Evolutionary conservation across 2,888 invertebrate genomes (phyloP).

Genomic region (Tridacna crocea): DNA sequence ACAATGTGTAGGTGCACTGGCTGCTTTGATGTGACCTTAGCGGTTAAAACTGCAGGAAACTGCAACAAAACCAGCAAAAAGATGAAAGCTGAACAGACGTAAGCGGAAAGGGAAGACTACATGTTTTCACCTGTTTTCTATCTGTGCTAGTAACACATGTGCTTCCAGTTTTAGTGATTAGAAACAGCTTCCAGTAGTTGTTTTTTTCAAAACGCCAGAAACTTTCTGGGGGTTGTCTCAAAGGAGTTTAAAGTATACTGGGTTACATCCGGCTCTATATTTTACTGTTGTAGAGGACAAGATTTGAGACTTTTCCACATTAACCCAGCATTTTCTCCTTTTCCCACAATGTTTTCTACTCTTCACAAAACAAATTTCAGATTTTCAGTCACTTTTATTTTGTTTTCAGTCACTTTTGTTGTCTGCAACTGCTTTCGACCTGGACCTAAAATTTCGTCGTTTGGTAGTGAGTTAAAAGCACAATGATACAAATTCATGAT

Average conservation of each 20-base stretch:
- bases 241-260: neutral
- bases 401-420: no score
- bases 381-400: no score
- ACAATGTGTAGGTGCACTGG: no score
- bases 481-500: no score
- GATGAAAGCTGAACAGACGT: neutral
- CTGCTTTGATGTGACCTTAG: no score
- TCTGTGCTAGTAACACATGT: slow-evolving; percentile 19
- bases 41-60: no score
- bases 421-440: no score
- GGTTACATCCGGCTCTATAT: neutral
- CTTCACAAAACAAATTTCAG: no score
- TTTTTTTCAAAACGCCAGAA: neutral
- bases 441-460: no score
- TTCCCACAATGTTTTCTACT: no score
- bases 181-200: slow-evolving; percentile 4
- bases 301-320: neutral
- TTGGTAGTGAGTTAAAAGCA: no score
- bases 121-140: slow-evolving; percentile 24
- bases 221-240: slow-evolving; percentile 16
- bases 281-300: neutral
- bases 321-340: neutral
- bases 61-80: no score
- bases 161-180: neutral
- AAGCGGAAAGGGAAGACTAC: neutral